Evolutionary conservation across 2,888 invertebrate species (phyloP).

Genomic region (Tetragonula carbonaria): DNA sequence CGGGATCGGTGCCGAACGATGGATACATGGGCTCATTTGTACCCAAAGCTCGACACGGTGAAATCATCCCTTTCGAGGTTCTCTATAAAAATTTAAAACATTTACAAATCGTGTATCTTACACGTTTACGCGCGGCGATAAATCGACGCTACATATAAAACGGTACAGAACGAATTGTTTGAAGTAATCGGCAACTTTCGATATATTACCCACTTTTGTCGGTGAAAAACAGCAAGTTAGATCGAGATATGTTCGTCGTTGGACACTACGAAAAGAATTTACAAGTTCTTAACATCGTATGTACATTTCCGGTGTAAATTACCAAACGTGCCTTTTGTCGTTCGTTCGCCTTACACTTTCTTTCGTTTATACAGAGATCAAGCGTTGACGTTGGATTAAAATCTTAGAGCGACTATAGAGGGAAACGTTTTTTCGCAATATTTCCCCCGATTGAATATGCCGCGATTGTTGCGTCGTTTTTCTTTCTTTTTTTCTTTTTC

Average conservation of each 20-base stretch:
- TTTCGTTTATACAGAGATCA: not conserved
- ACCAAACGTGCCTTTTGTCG: constrained; percentile 5
- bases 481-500: not conserved
- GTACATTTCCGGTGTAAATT: constrained; percentile 13
- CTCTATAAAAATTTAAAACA: constrained; percentile 23
- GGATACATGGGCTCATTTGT: constrained; percentile 53
- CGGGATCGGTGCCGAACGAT: constrained; percentile 8
- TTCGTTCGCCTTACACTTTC: not conserved
- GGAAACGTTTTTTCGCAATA: constrained; percentile 28
- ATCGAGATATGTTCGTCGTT: constrained; percentile 56
- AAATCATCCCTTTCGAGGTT: not conserved
- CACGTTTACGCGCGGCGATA: not conserved
- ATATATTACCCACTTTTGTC: not conserved
- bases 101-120: not conserved
- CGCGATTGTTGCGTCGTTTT: constrained; percentile 14
- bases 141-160: constrained; percentile 7
- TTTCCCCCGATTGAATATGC: not conserved
- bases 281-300: constrained; percentile 22
- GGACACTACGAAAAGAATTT: constrained; percentile 32
- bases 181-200: not conserved
- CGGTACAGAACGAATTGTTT: constrained; percentile 5
- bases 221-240: constrained; percentile 28
- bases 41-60: constrained; percentile 28
- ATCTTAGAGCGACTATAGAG: constrained; percentile 33
- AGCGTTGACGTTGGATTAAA: constrained; percentile 27